Conservation (phyloP, 2,797 vertebrate species). For the Varecia variegata region DNA sequence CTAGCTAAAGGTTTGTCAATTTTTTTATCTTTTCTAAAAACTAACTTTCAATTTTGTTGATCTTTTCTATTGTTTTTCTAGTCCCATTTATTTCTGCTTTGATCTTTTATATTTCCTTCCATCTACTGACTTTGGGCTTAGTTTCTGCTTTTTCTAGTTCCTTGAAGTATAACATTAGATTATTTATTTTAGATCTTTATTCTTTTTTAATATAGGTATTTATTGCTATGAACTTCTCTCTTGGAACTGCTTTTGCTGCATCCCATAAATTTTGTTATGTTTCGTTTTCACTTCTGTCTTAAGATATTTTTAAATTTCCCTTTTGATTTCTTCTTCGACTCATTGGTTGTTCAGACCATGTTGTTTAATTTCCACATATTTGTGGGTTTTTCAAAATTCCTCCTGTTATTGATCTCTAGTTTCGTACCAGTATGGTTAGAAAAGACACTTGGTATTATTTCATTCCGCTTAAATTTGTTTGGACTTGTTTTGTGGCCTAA, state of each 20-base stretch:
- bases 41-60: neutral
- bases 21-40: neutral
- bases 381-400: neutral
- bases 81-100: neutral
- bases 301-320: neutral
- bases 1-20: neutral
- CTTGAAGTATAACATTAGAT: neutral
- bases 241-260: neutral
- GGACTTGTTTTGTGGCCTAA: neutral
- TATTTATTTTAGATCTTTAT: neutral
- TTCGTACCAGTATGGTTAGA: neutral
- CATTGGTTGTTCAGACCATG: neutral
- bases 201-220: neutral
- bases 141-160: neutral
- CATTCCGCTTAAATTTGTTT: neutral
- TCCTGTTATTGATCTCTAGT: neutral
- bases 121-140: neutral
- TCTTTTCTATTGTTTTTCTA: neutral
- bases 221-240: neutral
- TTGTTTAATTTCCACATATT: neutral
- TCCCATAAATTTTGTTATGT: neutral
- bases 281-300: neutral
- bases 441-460: neutral
- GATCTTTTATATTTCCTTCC: neutral
- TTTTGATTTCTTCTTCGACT: neutral